A percentile compares a stretch with the other conserved stretches of the same genome.
Conservation (phyloP, 2,797 vertebrate species). For the Smutsia temminckii region DNA sequence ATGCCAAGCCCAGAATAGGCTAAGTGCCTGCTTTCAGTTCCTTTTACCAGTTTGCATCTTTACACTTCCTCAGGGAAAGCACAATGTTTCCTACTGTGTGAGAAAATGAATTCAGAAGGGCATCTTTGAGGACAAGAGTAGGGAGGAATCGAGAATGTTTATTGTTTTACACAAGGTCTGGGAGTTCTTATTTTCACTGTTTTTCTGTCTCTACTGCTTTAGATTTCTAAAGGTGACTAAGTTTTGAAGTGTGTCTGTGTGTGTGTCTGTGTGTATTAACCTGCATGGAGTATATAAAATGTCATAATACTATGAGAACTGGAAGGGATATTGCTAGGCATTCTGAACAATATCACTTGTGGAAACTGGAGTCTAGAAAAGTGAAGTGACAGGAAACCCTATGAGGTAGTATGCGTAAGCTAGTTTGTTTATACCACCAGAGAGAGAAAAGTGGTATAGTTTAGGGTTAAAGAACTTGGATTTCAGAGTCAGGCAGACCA, state of each 20-base stretch:
- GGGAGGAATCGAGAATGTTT: neutral
- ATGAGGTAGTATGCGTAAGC: neutral
- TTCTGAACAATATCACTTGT: constrained; percentile 6
- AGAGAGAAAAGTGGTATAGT: neutral
- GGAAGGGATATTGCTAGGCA: neutral
- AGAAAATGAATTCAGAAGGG: constrained; percentile 11
- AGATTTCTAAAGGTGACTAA: constrained; percentile 1
- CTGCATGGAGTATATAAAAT: neutral
- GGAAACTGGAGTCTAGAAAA: constrained; percentile 38
- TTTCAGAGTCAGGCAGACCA: neutral
- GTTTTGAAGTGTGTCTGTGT: neutral
- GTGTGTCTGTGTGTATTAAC: neutral
- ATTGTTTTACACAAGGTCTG: neutral
- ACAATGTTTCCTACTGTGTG: neutral
- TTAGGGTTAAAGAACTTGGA: neutral
- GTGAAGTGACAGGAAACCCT: neutral
- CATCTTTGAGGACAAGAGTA: neutral
- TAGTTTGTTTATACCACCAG: neutral
- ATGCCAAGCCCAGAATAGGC: neutral
- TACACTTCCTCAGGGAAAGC: constrained; percentile 25
- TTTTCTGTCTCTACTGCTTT: neutral
- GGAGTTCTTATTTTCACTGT: constrained; percentile 8
- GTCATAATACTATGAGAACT: neutral
- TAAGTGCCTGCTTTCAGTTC: constrained; percentile 21
- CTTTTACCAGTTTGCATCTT: neutral